These are phyloP conservation scores for Drosophila sturtevanti DNA, from an alignment of 1,140 invertebrate species.

Conservation along the genomic window DNA sequence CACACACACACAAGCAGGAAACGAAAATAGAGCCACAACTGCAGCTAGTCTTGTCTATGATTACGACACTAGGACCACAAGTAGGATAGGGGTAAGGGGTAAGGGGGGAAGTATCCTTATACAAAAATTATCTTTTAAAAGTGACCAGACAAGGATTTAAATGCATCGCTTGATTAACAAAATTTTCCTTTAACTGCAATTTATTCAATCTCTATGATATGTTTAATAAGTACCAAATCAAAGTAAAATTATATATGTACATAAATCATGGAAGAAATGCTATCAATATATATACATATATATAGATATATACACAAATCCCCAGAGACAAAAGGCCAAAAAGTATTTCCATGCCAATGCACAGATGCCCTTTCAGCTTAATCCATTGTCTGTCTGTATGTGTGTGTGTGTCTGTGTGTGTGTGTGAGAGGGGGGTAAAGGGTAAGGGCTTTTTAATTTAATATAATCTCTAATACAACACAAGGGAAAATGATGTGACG, in stretches of 20 bases:
- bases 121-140: neutral
- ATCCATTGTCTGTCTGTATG: neutral
- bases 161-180: slow-evolving; percentile 51
- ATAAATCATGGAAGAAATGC: too few relatives aligned
- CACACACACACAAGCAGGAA: neutral
- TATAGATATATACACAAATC: neutral
- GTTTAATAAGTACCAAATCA: too few relatives aligned
- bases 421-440: neutral
- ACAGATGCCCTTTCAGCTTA: neutral
- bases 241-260: too few relatives aligned
- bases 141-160: slow-evolving; percentile 8
- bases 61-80: slow-evolving; percentile 53
- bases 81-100: neutral
- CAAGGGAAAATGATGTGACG: neutral
- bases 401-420: too few relatives aligned
- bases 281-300: too few relatives aligned
- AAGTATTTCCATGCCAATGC: neutral
- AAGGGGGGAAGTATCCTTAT: neutral
- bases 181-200: too few relatives aligned
- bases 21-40: neutral
- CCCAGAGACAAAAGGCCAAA: neutral
- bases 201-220: too few relatives aligned
- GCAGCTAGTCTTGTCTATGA: slow-evolving; percentile 50
- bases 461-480: neutral
- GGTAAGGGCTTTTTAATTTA: neutral